phyloP scores from a whole-genome alignment of 2,888 invertebrate species.

The Sisyra terminalis region DNA sequence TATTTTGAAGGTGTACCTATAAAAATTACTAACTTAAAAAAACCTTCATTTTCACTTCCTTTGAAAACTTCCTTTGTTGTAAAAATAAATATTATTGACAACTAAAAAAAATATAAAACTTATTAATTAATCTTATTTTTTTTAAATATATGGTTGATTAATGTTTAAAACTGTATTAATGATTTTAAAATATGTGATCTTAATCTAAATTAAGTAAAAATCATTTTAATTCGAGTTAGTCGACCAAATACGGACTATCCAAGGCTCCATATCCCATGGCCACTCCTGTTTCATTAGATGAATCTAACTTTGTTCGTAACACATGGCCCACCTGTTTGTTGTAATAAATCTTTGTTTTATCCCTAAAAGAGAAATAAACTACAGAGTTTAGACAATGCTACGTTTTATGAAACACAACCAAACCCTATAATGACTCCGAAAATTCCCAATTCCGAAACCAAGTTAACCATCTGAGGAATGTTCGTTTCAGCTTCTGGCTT shows the following conservation, averaged over 20 bases:
- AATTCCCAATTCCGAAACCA: slow-evolving; percentile 90
- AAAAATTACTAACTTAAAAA: too few relatives aligned
- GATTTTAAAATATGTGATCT: too few relatives aligned
- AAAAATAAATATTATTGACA: too few relatives aligned
- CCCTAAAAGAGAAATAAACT: slow-evolving; percentile 29
- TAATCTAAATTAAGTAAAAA: too few relatives aligned
- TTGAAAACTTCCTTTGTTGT: too few relatives aligned
- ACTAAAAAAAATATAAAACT: too few relatives aligned
- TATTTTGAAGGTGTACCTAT: too few relatives aligned
- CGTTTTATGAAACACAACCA: background rate
- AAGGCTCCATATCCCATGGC: slow-evolving; percentile 78
- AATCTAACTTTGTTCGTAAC: slow-evolving; percentile 71
- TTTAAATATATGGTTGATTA: too few relatives aligned
- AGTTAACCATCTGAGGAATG: slow-evolving; percentile 40
- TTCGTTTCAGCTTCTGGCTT: slow-evolving; percentile 39
- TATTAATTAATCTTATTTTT: too few relatives aligned
- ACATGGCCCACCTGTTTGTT: slow-evolving; percentile 81
- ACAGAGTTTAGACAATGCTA: too few relatives aligned
- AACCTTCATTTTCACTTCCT: too few relatives aligned
- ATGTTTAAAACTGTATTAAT: too few relatives aligned
- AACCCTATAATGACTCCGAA: slow-evolving; percentile 88
- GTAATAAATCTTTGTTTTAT: slow-evolving; percentile 38
- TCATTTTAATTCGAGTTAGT: slow-evolving; percentile 7
- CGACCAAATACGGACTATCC: slow-evolving; percentile 71
- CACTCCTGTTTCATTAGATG: slow-evolving; percentile 87